A percentile compares a stretch with the other conserved stretches of the same genome.
These are phyloP conservation scores for Orientallactaga sibirica DNA, from an alignment of 2,797 vertebrate genomes.

Conservation along the genomic window DNA sequence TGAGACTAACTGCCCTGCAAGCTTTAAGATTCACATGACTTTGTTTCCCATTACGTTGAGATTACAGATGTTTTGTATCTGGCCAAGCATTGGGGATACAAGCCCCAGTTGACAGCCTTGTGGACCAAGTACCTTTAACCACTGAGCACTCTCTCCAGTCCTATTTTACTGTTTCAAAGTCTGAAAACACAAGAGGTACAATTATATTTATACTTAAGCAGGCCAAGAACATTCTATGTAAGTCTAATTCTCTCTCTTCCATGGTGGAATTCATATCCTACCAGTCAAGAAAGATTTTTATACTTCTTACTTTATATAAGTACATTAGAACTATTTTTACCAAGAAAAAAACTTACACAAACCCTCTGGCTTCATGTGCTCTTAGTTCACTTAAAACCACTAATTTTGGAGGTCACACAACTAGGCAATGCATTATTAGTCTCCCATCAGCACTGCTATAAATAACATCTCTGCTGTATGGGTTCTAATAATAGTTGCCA, in stretches of 20 bases:
- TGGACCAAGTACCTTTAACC: too few relatives aligned
- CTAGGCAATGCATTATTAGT: not conserved
- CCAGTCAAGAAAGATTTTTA: slow-evolving; percentile 16
- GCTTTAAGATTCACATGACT: too few relatives aligned
- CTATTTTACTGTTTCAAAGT: not conserved
- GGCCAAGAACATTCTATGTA: not conserved
- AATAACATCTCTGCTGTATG: not conserved
- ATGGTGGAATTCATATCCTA: not conserved
- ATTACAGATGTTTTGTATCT: too few relatives aligned
- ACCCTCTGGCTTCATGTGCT: not conserved
- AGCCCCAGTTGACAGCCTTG: too few relatives aligned
- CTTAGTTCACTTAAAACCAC: not conserved
- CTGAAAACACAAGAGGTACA: not conserved
- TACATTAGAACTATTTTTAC: not conserved
- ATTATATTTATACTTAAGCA: slow-evolving; percentile 58
- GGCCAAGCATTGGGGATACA: too few relatives aligned
- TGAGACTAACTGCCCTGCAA: too few relatives aligned
- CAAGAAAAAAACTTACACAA: not conserved
- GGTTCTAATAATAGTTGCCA: not conserved
- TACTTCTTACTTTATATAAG: slow-evolving; percentile 50
- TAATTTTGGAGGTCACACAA: not conserved
- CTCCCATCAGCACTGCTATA: not conserved
- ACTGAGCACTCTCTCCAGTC: too few relatives aligned
- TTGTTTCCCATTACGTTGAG: too few relatives aligned
- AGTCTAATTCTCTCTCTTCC: slow-evolving; percentile 24